A percentile compares a stretch with the other conserved stretches of the same genome.
Conservation (phyloP, 2,113 vertebrate species). For the Anser cygnoides region DNA sequence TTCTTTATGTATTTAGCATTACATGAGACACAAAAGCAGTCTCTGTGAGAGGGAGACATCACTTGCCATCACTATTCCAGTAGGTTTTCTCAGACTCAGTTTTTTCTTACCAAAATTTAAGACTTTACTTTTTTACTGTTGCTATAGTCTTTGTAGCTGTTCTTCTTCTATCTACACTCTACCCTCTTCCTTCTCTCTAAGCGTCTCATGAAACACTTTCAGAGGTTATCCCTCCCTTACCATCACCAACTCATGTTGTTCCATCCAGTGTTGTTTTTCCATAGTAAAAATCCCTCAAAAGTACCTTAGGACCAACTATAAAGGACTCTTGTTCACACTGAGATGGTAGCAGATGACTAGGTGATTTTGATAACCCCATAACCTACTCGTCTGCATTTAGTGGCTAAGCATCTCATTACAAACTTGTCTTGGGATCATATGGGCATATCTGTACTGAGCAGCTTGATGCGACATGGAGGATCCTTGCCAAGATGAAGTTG, state of each 20-base stretch:
- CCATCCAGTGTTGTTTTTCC: neutral
- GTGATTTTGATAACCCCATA: neutral
- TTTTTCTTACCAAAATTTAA: neutral
- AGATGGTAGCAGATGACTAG: neutral
- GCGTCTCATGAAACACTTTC: neutral
- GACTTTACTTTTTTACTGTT: neutral
- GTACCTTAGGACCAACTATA: neutral
- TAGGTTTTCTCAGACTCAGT: neutral
- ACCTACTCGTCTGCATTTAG: neutral
- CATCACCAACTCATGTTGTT: neutral
- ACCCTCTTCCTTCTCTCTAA: neutral
- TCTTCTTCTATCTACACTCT: neutral
- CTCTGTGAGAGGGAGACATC: neutral
- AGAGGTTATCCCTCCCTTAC: neutral
- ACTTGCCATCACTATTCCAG: neutral
- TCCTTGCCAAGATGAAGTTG: neutral
- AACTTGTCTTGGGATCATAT: neutral
- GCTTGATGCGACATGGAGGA: neutral
- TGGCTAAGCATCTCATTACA: neutral
- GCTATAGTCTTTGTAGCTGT: neutral
- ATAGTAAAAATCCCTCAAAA: neutral
- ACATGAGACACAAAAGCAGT: neutral
- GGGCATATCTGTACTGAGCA: fast-evolving
- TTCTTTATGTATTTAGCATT: neutral
- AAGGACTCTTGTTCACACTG: neutral